Conservation (phyloP, 1,140 invertebrate genomes). For the Potamilus streckersoni region DNA sequence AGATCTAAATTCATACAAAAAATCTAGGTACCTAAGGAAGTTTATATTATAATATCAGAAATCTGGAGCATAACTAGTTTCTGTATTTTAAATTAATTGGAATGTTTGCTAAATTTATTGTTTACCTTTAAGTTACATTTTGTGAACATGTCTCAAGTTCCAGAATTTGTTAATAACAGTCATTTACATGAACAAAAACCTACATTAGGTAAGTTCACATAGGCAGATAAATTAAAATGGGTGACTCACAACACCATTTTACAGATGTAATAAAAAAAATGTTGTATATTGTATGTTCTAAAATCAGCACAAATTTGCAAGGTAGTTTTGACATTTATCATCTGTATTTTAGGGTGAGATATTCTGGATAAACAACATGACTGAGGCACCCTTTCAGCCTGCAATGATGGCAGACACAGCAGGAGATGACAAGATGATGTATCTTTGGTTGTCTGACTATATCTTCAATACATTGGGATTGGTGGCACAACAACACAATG, state of each 20-base stretch:
- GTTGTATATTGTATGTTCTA: not conserved
- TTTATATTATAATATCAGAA: not conserved
- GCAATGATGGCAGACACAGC: conserved; percentile 28
- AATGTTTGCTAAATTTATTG: too few relatives aligned
- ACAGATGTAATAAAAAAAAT: not conserved
- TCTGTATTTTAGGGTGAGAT: conserved; percentile 39
- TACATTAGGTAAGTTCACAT: not conserved
- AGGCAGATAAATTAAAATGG: not conserved
- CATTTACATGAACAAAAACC: not conserved
- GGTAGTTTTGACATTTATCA: not conserved
- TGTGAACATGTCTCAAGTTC: too few relatives aligned
- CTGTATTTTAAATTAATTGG: not conserved
- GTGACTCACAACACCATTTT: not conserved
- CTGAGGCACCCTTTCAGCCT: conserved; percentile 39
- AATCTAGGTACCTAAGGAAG: not conserved
- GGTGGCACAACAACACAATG: conserved; percentile 31
- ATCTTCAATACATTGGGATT: conserved; percentile 38
- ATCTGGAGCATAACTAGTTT: not conserved
- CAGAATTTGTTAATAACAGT: not conserved
- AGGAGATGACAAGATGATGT: conserved; percentile 36
- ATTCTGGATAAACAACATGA: conserved; percentile 31
- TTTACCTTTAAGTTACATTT: too few relatives aligned
- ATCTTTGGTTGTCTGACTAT: conserved; percentile 48
- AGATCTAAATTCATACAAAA: not conserved
- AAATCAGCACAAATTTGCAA: not conserved